Evolutionary conservation across 2,113 vertebrate species (phyloP).

Genomic region (Brachypteracias leptosomus): DNA sequence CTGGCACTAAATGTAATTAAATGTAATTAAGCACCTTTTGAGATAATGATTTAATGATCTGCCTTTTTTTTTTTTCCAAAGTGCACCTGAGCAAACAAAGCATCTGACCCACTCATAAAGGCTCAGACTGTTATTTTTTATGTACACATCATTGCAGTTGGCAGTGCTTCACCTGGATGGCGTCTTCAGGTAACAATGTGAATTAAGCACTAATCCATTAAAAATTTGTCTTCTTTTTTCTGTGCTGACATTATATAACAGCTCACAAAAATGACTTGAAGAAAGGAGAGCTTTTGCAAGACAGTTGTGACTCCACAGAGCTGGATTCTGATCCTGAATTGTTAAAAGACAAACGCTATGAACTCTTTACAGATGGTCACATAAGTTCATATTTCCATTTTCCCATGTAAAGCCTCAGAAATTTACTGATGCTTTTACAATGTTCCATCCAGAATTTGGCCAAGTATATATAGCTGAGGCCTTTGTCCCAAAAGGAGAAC

Average conservation of each 20-base stretch:
- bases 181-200: neutral
- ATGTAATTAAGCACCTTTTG: conserved; percentile 10
- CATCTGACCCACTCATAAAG: neutral
- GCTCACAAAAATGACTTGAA: neutral
- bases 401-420: neutral
- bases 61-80: neutral
- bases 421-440: neutral
- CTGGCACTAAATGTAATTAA: neutral
- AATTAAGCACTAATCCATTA: neutral
- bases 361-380: neutral
- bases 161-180: neutral
- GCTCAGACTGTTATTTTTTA: neutral
- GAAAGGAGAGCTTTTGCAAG: neutral
- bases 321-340: neutral
- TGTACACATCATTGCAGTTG: neutral
- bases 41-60: conserved; percentile 7
- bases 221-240: neutral
- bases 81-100: neutral
- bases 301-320: neutral
- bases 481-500: neutral
- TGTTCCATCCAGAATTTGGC: neutral
- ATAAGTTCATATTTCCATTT: neutral
- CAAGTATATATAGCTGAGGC: neutral
- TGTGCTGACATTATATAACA: neutral
- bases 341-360: neutral